Base-by-base conservation (phyloP, 2,888 invertebrate genomes). In the Epirrhoe tristata region DNA sequence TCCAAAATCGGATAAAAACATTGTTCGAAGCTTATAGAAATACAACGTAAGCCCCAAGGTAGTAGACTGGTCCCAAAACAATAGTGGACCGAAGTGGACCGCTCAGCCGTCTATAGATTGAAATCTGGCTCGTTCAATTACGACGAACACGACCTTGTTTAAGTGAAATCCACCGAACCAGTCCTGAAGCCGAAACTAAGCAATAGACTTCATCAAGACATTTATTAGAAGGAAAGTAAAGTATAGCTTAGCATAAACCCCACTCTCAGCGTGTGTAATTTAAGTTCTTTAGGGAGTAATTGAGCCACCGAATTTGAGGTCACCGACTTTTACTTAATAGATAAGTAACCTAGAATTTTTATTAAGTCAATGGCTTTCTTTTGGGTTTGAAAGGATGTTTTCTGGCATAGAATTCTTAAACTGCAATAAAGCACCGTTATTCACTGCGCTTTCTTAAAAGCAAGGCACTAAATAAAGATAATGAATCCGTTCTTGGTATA, bases 51-150 rank as follows among this genome's bases (percentile, higher is more conserved):
- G 48, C 24, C n/a, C 48, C 34, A 58, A 16, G 16, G 7, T 66
- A 57, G 58, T 58, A 51, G 14, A 59, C 32, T 66, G 57, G 55
- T 59, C 51, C 34, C 53, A 53, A 66, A 62, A 71, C 67, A 69
- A 67, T 59, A 43, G 59, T 56, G 60, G 64, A 46, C 58, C 39
- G 12, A 12, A 43, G 59, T 56, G 60, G 67, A 56, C 63, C 63
- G 66, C 58, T 67, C 63, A 53, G 55, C 56, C 55, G 61, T 48
- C 58, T 57, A 56, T 73, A 77, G 76, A 80, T 78, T 77, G 69
- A 69, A 80, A 81, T 80, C 79, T 75, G 71, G 79, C 80, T 79
- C 63, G 77, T 85, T 81, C 81, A 84, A 86, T 87, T 82, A 84
- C 58, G 66, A 73, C 62, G 74, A 73, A 84, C 84, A 84, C 73